These are phyloP conservation scores for Redunca redunca DNA, from an alignment of 2,113 vertebrate species.

Conservation along the genomic window DNA sequence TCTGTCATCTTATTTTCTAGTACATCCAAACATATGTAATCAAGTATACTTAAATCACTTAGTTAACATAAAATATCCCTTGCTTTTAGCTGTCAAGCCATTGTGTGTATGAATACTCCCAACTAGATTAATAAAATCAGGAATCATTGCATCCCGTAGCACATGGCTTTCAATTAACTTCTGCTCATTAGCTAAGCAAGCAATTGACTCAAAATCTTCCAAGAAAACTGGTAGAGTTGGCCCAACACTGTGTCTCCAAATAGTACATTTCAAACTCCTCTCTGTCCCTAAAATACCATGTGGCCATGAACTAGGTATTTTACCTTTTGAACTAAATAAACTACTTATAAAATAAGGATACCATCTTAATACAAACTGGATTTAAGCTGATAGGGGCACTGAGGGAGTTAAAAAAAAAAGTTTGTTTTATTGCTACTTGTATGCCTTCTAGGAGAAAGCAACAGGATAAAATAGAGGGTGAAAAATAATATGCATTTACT, in stretches of 20 bases:
- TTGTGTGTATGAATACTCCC: rapidly evolving
- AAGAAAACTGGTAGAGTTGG: not conserved
- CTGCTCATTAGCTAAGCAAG: not conserved
- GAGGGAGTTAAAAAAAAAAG: not conserved
- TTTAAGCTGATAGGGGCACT: not conserved
- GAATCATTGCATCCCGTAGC: not conserved
- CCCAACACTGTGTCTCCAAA: not conserved
- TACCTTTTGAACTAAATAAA: not conserved
- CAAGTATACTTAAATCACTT: not conserved
- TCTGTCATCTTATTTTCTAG: not conserved
- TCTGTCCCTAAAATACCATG: not conserved
- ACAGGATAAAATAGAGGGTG: not conserved
- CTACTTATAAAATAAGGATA: not conserved
- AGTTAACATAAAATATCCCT: not conserved
- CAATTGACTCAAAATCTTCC: not conserved
- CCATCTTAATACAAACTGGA: not conserved
- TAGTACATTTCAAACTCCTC: not conserved
- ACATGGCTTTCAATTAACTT: not conserved
- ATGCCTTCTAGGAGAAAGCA: not conserved
- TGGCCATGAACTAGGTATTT: not conserved
- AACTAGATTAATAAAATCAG: not conserved
- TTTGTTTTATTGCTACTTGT: not conserved
- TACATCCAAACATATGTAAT: not conserved
- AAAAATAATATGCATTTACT: not conserved
- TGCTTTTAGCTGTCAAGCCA: not conserved